A percentile compares a stretch with the other conserved stretches of the same genome.
phyloP scores from a whole-genome alignment of 2,113 vertebrate genomes.

The Ophiodon elongatus region DNA sequence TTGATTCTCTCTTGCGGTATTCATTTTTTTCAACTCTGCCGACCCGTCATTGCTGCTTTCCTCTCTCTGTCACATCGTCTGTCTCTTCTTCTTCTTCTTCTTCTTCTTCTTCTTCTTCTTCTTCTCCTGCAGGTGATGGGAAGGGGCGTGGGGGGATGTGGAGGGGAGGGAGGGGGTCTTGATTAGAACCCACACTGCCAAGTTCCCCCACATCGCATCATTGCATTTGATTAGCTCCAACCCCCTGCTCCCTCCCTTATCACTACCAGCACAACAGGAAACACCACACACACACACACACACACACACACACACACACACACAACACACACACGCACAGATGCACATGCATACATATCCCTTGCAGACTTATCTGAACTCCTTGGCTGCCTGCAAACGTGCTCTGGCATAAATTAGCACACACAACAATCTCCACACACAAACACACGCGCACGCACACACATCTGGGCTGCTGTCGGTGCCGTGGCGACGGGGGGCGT shows the following conservation, averaged over 20 bases:
- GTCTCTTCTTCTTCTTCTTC: neutral
- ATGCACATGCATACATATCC: slow-evolving; percentile 24
- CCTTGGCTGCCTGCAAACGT: slow-evolving; percentile 30
- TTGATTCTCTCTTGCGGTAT: neutral
- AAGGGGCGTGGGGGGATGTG: slow-evolving; percentile 1
- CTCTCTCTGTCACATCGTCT: neutral
- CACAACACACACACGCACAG: neutral
- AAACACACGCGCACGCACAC: slow-evolving; percentile 21
- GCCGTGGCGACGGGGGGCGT: slow-evolving; percentile 41
- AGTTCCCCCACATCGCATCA: slow-evolving; percentile 66
- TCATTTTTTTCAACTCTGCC: neutral
- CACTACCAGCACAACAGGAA: slow-evolving; percentile 68
- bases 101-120: slow-evolving; percentile 18
- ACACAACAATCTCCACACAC: slow-evolving; percentile 2
- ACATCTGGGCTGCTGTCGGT: slow-evolving; percentile 35
- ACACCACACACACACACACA: neutral
- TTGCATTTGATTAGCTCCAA: slow-evolving; percentile 79
- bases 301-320: slow-evolving; percentile 11
- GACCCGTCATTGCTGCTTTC: neutral
- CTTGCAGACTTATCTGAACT: slow-evolving; percentile 63
- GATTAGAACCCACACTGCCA: slow-evolving; percentile 68
- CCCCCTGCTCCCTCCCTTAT: slow-evolving; percentile 61
- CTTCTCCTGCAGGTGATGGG: slow-evolving; percentile 37
- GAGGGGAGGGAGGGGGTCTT: slow-evolving; percentile 37
- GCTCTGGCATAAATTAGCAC: slow-evolving; percentile 35